phyloP scores from a whole-genome alignment of 2,888 invertebrate species.

The Agrotis exclamationis region DNA sequence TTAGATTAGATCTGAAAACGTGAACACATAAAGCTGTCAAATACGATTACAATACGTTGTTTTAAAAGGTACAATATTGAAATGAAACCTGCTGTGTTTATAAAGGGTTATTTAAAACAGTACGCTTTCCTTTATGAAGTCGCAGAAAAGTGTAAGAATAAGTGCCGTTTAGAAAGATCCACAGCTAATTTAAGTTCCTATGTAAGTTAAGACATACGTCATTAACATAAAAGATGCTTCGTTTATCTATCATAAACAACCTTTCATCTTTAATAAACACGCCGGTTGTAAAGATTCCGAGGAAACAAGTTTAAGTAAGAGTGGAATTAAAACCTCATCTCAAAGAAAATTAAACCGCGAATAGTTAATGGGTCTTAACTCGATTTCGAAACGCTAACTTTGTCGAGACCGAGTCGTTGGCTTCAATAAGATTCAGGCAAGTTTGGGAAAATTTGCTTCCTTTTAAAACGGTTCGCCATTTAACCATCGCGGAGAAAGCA shows the following conservation, averaged over 20 bases:
- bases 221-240: constrained; percentile 47
- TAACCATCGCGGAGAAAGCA: constrained; percentile 71
- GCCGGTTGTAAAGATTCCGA: constrained; percentile 68
- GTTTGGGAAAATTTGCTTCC: constrained; percentile 83
- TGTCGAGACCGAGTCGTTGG: constrained; percentile 81
- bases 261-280: constrained; percentile 76
- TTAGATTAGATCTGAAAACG: not conserved
- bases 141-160: not conserved
- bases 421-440: constrained; percentile 85
- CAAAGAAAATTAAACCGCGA: constrained; percentile 86
- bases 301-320: constrained; percentile 76
- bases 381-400: constrained; percentile 86
- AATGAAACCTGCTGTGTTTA: not conserved
- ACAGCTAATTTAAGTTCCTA: not conserved
- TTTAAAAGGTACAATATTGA: not conserved
- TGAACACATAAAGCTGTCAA: not conserved
- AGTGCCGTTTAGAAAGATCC: no score
- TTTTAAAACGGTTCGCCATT: constrained; percentile 77
- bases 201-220: constrained; percentile 20
- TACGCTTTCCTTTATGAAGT: not conserved
- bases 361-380: constrained; percentile 89
- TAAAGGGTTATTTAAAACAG: not conserved
- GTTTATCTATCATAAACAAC: constrained; percentile 66
- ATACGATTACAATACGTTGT: not conserved
- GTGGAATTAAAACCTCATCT: constrained; percentile 85